Evolutionary conservation across 2,888 invertebrate genomes (phyloP), one percentile per base, ranked within the genome.

Genomic region (Hemithea aestivaria): DNA sequence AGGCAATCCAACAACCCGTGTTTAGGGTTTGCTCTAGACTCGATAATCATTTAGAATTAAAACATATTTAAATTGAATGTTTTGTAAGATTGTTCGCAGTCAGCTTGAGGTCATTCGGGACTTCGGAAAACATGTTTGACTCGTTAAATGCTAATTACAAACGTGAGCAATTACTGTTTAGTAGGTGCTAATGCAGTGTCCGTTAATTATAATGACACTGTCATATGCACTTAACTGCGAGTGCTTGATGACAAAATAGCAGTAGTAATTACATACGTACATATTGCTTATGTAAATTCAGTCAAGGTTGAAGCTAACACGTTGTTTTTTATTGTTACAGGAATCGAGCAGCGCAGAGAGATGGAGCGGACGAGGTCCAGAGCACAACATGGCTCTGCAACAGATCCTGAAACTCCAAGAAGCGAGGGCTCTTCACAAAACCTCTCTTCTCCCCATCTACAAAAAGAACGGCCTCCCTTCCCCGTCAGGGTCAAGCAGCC

Each of bases 331-430:
- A n/a, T 82, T 85, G 77, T 90, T 89, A 2, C 88, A 96, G 95
- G 95, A 95, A 88, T 90, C 92, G 61, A 91, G 91, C 75, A 90
- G 93, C 68, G 89, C 96, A 80, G 95, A 96, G 89, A 91, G 93
- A 89, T 96, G 96, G 96, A 92, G 92, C 66, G 93, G 96, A 71
- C 93, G 94, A 73, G 94, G 93, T 60, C 94, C 96, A 74, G 96
- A 97, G 84, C 96, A 97, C 88, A 94, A 94, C 71, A 90, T 96
- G 84, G 95, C 96, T 57, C 89, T 97, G 55, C 96, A 96, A 77
- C 96, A 97, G 85, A 96, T 97, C 77, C 91, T 96, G 62, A 91
- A 96, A 62, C 94, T 96, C 65, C 94, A 94, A 66, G 96, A 96
- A 88, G 96, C 96, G 46, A 91, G 95, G 74, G 93, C 94, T 58